A percentile compares a stretch with the other conserved stretches of the same genome.
Conservation (phyloP, 2,113 vertebrate genomes). For the Phrynocephalus versicolor region DNA sequence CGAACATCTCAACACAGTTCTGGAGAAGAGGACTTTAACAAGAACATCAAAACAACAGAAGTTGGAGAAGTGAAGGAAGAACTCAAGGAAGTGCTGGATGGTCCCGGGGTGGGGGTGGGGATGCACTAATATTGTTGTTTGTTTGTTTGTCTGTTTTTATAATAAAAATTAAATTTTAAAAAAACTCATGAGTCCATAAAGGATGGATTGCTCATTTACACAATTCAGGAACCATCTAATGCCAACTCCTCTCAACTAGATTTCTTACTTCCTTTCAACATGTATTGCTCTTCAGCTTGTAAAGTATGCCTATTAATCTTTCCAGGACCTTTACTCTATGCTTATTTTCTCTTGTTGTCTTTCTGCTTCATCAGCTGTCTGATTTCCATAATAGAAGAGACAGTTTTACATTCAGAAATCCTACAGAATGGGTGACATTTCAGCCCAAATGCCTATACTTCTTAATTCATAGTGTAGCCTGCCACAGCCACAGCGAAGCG, state of each 20-base stretch:
- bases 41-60: too few relatives aligned
- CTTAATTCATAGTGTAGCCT: not conserved
- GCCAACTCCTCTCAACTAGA: not conserved
- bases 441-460: not conserved
- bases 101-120: too few relatives aligned
- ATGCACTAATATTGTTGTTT: too few relatives aligned
- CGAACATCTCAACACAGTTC: too few relatives aligned
- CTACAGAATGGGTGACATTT: too few relatives aligned
- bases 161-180: too few relatives aligned
- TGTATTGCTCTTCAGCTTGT: too few relatives aligned
- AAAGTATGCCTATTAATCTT: not conserved
- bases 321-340: not conserved
- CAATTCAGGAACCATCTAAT: not conserved
- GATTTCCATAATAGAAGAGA: not conserved
- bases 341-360: not conserved
- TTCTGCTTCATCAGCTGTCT: not conserved
- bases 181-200: not conserved
- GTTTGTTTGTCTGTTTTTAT: too few relatives aligned
- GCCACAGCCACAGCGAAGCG: not conserved
- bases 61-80: too few relatives aligned
- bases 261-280: not conserved
- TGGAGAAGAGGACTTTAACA: too few relatives aligned
- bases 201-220: not conserved
- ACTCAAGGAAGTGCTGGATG: too few relatives aligned
- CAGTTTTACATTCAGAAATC: not conserved